Evolutionary conservation across 1,140 invertebrate genomes (phyloP).

Genomic region (Tetramorium alpestre): DNA sequence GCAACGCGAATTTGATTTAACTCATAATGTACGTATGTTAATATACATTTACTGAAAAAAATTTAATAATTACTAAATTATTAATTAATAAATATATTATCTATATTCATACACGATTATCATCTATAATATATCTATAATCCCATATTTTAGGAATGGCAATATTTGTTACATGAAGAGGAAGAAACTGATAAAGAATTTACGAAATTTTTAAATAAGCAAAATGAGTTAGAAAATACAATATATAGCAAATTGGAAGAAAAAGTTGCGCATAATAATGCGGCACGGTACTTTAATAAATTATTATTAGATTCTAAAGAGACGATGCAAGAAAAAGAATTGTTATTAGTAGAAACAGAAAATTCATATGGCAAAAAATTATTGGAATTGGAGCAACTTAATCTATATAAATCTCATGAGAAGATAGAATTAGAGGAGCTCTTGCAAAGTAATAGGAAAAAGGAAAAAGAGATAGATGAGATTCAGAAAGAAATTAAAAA

Average conservation of each 20-base stretch:
- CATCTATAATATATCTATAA: not conserved
- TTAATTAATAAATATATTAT: constrained; percentile 28
- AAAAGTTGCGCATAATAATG: constrained; percentile 89
- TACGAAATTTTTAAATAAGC: constrained; percentile 86
- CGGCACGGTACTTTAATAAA: constrained; percentile 83
- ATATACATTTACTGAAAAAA: not conserved
- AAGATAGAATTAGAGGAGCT: constrained; percentile 84
- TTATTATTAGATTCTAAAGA: constrained; percentile 84
- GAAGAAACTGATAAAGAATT: constrained; percentile 84
- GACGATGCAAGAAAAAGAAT: constrained; percentile 85
- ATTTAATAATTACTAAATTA: constrained; percentile 5
- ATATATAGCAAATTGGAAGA: constrained; percentile 89
- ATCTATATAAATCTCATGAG: constrained; percentile 79
- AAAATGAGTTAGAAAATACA: constrained; percentile 87
- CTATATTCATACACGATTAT: not conserved
- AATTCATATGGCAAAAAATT: constrained; percentile 88
- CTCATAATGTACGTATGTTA: constrained; percentile 69
- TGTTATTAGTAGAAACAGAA: constrained; percentile 87
- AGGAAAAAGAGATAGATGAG: constrained; percentile 86
- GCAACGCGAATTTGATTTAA: constrained; percentile 86
- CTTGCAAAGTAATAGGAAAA: constrained; percentile 83
- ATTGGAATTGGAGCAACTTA: constrained; percentile 88
- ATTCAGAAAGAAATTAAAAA: constrained; percentile 81
- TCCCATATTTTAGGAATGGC: constrained; percentile 74
- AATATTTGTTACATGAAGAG: constrained; percentile 76